Evolutionary conservation across 1,140 invertebrate genomes (phyloP).

Genomic region (Zaprionus ornatus): DNA sequence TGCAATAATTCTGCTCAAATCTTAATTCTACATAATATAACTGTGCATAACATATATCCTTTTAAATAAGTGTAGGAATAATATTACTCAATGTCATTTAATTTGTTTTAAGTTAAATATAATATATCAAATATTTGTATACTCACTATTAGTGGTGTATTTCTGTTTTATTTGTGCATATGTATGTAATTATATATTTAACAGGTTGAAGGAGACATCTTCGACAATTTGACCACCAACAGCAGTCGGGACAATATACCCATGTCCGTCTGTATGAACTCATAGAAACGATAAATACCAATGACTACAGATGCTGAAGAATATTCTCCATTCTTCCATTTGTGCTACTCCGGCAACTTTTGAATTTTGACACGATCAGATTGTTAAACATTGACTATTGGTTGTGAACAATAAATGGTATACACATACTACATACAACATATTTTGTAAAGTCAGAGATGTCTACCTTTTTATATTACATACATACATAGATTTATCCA

Average conservation of each 20-base stretch:
- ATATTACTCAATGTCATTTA: neutral
- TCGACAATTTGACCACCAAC: neutral
- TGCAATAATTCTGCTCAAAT: neutral
- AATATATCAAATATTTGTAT: neutral
- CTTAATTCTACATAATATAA: neutral
- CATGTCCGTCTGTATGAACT: neutral
- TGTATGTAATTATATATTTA: neutral
- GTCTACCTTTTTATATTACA: neutral
- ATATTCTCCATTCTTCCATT: neutral
- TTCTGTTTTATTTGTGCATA: neutral
- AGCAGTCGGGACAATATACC: neutral
- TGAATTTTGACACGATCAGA: neutral
- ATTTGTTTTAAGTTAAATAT: neutral
- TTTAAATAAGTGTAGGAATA: neutral
- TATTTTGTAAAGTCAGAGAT: neutral
- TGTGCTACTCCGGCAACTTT: neutral
- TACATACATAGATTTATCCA: neutral
- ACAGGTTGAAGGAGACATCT: conserved; percentile 4
- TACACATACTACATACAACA: neutral
- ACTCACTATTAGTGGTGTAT: neutral
- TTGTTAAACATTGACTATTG: neutral
- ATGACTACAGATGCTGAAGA: neutral
- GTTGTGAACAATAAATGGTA: neutral
- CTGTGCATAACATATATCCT: neutral
- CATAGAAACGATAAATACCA: no score